These are phyloP conservation scores for Yponomeuta evonymella DNA, from an alignment of 2,888 invertebrate species.

Conservation along the genomic window DNA sequence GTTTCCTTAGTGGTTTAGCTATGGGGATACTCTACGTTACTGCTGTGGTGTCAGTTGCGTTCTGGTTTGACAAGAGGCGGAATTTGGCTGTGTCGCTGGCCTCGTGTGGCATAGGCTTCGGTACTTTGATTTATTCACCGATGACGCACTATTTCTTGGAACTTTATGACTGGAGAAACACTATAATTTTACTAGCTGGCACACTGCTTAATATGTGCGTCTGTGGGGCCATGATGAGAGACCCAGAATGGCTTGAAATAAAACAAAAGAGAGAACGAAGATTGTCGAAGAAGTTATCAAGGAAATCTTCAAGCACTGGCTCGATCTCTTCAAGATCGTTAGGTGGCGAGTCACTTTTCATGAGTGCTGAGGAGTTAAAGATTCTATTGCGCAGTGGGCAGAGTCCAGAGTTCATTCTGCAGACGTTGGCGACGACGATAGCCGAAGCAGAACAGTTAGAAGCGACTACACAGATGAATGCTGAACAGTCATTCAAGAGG, in stretches of 20 bases:
- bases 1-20: conserved; percentile 87
- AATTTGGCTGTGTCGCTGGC: conserved; percentile 91
- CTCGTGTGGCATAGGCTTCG: conserved; percentile 91
- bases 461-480: conserved; percentile 62
- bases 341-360: conserved; percentile 66
- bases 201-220: conserved; percentile 90
- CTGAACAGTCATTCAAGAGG: conserved; percentile 49
- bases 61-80: conserved; percentile 92
- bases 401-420: conserved; percentile 79
- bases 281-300: conserved; percentile 51
- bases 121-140: conserved; percentile 91
- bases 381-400: conserved; percentile 81
- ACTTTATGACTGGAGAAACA: conserved; percentile 87
- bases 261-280: conserved; percentile 76
- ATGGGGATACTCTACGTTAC: conserved; percentile 91
- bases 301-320: conserved; percentile 65
- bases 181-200: conserved; percentile 85
- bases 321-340: conserved; percentile 69
- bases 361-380: conserved; percentile 79
- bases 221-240: conserved; percentile 90
- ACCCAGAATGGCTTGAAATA: conserved; percentile 86
- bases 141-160: conserved; percentile 84
- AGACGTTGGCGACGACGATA: conserved; percentile 76
- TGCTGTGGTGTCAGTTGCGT: conserved; percentile 92
- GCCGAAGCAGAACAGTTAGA: conserved; percentile 65